Base-by-base conservation (phyloP, 2,113 vertebrate species). In the Pandion haliaetus region DNA sequence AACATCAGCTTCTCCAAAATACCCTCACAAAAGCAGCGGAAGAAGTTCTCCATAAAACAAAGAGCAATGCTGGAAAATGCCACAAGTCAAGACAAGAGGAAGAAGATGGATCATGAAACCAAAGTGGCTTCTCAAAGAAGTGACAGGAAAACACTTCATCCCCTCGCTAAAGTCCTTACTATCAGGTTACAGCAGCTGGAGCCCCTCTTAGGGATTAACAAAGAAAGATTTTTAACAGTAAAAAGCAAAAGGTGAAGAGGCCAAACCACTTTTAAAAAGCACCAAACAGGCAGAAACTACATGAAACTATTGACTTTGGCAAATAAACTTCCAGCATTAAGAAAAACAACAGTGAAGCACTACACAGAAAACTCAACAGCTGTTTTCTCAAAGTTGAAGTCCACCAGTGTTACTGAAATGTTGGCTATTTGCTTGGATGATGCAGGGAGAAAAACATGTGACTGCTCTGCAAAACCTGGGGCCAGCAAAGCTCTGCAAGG, bases 81-180 rank as follows among this genome's bases (percentile, higher is more conserved):
- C 28, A 13, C 1, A 3, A 38, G 23, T 31, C 52, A 44, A 70
- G 66, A 28, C 14, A 49, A 58, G n/a, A 88, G 54, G 49, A 80
- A 77, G 44, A 47, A 55, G 32, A 52, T 15, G 54, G 74, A 65
- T 77, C 42, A 17, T 17, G 62, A 83, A 78, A 67, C 29, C 32
- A 38, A 95, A 90, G 66, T 4, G 5, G 31, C 40, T 90, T 69
- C 50, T 70, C n/a, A 38, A 55, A 79, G 57, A 52, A 79, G 20
- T 16, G 25, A 38, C 38, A 73, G 45, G n/a, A 82, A 94, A 94
- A 62, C 36, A 28, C 14, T 92, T 77, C 21, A n/a, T 38, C 36
- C 0, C 1, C 66, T 86, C 1, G 0, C 25, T 38, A 15, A 72
- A 38, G 61, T 45, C 62, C 54, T 16, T 28, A 5, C 31, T 63